Conservation (phyloP, 2,888 invertebrate species). For the Biston stratarius region DNA sequence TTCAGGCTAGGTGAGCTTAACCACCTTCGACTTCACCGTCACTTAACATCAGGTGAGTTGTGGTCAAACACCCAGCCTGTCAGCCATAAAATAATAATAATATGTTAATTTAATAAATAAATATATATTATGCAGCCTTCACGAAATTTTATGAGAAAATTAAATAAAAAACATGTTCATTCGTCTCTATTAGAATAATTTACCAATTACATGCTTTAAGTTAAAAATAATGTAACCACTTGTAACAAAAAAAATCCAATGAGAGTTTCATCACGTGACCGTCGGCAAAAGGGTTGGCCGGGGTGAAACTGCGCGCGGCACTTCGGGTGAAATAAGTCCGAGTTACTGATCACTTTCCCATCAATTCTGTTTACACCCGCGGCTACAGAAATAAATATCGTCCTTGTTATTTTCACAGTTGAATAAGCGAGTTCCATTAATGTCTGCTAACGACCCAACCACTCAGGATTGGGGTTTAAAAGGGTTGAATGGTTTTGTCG, state of each 20-base stretch:
- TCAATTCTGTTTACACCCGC: conserved; percentile 32
- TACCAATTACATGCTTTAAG: too few relatives aligned
- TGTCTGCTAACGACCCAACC: conserved; percentile 85
- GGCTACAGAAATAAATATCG: conserved; percentile 38
- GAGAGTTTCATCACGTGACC: neutral
- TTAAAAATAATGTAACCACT: too few relatives aligned
- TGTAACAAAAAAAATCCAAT: neutral
- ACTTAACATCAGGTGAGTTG: too few relatives aligned
- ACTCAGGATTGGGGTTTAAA: conserved; percentile 84
- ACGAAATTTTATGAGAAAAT: too few relatives aligned
- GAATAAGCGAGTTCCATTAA: conserved; percentile 83
- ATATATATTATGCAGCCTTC: too few relatives aligned
- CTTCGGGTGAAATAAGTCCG: conserved; percentile 9
- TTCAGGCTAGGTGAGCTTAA: too few relatives aligned
- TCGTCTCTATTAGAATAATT: too few relatives aligned
- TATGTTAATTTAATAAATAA: too few relatives aligned
- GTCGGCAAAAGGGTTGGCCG: conserved; percentile 4
- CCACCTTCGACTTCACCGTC: too few relatives aligned
- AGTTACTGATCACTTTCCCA: conserved; percentile 29
- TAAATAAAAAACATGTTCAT: too few relatives aligned
- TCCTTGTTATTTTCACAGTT: conserved; percentile 83
- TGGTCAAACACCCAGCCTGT: too few relatives aligned
- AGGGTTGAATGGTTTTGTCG: conserved; percentile 79
- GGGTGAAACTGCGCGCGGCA: conserved; percentile 4
- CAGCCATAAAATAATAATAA: too few relatives aligned